These are phyloP conservation scores for Oryctes rhinoceros DNA, from an alignment of 1,140 invertebrate species.

Conservation along the genomic window DNA sequence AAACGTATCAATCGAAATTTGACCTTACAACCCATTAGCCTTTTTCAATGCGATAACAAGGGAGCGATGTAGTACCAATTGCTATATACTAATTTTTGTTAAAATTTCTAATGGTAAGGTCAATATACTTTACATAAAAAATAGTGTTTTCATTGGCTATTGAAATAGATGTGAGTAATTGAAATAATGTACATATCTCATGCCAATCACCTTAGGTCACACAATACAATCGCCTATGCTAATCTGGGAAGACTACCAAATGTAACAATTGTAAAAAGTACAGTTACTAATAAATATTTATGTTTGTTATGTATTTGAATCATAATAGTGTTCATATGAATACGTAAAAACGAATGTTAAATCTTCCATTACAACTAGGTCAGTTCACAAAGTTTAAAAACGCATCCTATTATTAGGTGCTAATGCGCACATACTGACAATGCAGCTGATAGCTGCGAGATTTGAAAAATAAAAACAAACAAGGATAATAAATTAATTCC, in stretches of 20 bases:
- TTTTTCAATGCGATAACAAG: too few species aligned
- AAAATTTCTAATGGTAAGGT: too few species aligned
- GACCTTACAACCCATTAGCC: too few species aligned
- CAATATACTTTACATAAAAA: too few species aligned
- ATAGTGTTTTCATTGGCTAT: too few species aligned
- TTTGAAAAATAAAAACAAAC: not conserved
- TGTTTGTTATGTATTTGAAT: slow-evolving; percentile 18
- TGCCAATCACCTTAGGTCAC: too few species aligned
- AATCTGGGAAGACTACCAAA: not conserved
- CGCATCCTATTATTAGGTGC: not conserved
- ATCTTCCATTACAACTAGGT: slow-evolving; percentile 5
- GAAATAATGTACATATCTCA: too few species aligned
- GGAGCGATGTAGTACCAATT: too few species aligned
- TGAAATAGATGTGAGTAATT: too few species aligned
- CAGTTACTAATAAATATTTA: slow-evolving; percentile 16
- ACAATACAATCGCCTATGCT: not conserved
- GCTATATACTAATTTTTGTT: too few species aligned
- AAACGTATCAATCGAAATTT: too few species aligned
- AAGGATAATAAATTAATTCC: not conserved
- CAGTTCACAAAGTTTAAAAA: not conserved
- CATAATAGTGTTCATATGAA: not conserved
- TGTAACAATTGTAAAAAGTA: not conserved
- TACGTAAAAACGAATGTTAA: not conserved
- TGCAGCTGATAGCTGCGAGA: too few species aligned
- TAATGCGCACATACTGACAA: not conserved